A percentile compares a stretch with the other conserved stretches of the same genome.
phyloP scores from a whole-genome alignment of 1,140 invertebrate genomes.

The Calosoma granatense region DNA sequence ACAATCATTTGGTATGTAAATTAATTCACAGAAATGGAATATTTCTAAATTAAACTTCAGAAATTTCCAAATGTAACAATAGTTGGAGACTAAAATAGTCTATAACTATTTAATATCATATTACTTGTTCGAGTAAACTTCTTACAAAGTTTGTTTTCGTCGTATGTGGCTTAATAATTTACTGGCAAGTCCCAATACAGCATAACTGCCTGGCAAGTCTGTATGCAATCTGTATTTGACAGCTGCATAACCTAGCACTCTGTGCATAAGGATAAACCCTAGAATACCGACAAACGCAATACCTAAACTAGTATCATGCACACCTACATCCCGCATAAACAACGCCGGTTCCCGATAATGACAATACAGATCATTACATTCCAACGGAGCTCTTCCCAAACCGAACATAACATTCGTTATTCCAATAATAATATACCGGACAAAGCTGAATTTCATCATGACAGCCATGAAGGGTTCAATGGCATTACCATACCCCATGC shows the following conservation, averaged over 20 bases:
- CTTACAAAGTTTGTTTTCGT: no score
- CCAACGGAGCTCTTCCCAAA: constrained; percentile 32
- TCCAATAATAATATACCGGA: constrained; percentile 45
- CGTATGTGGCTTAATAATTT: constrained; percentile 35
- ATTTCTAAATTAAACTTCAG: no score
- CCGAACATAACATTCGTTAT: constrained; percentile 42
- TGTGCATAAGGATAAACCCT: constrained; percentile 35
- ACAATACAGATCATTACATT: constrained; percentile 42
- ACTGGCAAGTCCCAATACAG: constrained; percentile 35
- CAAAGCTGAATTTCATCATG: constrained; percentile 44
- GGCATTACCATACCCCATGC: constrained; percentile 32
- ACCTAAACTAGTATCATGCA: constrained; percentile 30
- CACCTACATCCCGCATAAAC: constrained; percentile 39
- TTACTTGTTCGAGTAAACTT: no score
- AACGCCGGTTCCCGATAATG: constrained; percentile 41
- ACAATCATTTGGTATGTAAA: no score
- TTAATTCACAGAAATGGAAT: no score
- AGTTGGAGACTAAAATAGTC: no score
- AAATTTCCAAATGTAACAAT: no score
- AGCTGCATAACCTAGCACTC: constrained; percentile 35
- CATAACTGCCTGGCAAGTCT: constrained; percentile 35
- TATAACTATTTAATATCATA: no score
- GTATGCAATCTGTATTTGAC: constrained; percentile 35
- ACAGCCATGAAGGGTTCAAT: constrained; percentile 42
- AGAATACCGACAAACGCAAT: constrained; percentile 36